Evolutionary conservation across 1,140 invertebrate species (phyloP).

Genomic region (Drosophila saltans): DNA sequence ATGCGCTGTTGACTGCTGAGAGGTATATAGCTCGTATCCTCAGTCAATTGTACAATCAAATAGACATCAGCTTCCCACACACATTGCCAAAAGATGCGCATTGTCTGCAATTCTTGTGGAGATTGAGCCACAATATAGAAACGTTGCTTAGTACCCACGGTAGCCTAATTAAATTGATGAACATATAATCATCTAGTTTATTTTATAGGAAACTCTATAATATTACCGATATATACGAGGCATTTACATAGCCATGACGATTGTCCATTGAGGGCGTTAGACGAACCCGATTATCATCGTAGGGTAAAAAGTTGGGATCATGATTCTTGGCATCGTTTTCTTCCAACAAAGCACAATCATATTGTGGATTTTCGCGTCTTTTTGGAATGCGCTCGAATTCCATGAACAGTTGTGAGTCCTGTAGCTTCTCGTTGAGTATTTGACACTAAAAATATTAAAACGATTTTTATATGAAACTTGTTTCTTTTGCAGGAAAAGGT

Average conservation of each 20-base stretch:
- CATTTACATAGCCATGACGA: conserved; percentile 94
- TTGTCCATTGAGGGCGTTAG: conserved; percentile 91
- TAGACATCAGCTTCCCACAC: conserved; percentile 93
- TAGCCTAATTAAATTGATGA: conserved; percentile 87
- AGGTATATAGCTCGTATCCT: conserved; percentile 86
- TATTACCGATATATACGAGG: conserved; percentile 91
- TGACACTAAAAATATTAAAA: conserved; percentile 87
- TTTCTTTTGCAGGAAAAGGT: too few species aligned
- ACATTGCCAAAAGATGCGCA: conserved; percentile 92
- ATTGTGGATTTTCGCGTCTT: conserved; percentile 86
- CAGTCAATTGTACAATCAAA: conserved; percentile 90
- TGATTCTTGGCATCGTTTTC: conserved; percentile 80
- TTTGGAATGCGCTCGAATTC: conserved; percentile 95
- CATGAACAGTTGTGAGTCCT: conserved; percentile 91
- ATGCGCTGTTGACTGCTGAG: conserved; percentile 83
- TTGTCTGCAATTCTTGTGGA: conserved; percentile 83
- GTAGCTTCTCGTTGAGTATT: conserved; percentile 91
- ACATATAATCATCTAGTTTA: neutral
- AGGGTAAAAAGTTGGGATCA: conserved; percentile 90
- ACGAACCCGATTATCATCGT: conserved; percentile 93
- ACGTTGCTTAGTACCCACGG: conserved; percentile 89
- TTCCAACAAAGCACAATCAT: conserved; percentile 76
- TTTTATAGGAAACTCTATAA: neutral
- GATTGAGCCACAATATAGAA: conserved; percentile 94
- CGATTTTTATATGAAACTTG: neutral